Percentiles rank a stretch among this genome's conserved stretches.
Evolutionary conservation across 1,140 invertebrate genomes (phyloP).

Genomic region (Drosophila subobscura): DNA sequence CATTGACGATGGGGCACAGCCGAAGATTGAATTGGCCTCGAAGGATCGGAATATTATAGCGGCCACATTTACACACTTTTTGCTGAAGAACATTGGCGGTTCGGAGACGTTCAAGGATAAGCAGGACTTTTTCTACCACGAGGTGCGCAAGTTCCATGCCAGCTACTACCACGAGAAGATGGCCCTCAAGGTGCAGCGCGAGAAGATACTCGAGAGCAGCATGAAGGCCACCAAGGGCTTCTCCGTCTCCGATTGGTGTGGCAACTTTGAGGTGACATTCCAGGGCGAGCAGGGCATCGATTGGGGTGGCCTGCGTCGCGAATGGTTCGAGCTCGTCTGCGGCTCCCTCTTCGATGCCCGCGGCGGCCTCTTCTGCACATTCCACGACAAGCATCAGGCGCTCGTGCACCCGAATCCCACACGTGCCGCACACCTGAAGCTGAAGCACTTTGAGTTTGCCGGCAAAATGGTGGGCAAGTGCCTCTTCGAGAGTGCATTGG

Average conservation of each 20-base stretch:
- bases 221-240: constrained; percentile 91
- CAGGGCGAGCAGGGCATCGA: constrained; percentile 96
- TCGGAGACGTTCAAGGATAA: constrained; percentile 98
- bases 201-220: constrained; percentile 92
- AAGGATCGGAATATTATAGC: constrained; percentile 95
- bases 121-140: constrained; percentile 97
- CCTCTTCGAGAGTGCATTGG: constrained; percentile 93
- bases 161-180: constrained; percentile 94
- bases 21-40: constrained; percentile 91
- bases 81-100: constrained; percentile 97
- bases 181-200: constrained; percentile 91
- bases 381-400: constrained; percentile 92
- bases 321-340: constrained; percentile 97
- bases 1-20: constrained; percentile 96
- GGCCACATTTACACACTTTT: constrained; percentile 95
- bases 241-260: constrained; percentile 94
- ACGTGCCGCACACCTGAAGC: constrained; percentile 89
- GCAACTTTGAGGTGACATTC: constrained; percentile 96
- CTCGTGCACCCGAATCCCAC: constrained; percentile 95
- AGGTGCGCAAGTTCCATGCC: constrained; percentile 93
- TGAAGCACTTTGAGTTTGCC: constrained; percentile 96
- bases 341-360: constrained; percentile 93
- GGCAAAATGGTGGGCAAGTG: constrained; percentile 93
- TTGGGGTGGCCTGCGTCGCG: constrained; percentile 95
- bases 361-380: constrained; percentile 92